These are phyloP conservation scores for Saccopteryx leptura DNA, from an alignment of 2,113 vertebrate species.

Conservation along the genomic window DNA sequence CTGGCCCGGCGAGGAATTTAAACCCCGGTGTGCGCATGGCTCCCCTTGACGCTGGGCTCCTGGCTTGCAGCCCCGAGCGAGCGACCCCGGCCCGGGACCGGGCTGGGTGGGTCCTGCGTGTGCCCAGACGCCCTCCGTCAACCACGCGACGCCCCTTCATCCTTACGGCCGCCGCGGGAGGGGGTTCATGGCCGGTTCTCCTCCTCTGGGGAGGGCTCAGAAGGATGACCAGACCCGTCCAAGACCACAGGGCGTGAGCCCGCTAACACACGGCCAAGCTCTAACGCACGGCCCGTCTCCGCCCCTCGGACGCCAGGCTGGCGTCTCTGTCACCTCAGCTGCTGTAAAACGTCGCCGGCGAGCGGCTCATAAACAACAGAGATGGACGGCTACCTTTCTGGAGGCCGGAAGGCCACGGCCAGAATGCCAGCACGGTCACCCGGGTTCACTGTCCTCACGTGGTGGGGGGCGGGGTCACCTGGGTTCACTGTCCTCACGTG, in stretches of 20 bases:
- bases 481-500: not conserved
- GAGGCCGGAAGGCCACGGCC: not conserved
- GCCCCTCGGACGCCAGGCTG: accelerated
- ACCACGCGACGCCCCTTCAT: accelerated
- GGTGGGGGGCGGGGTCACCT: not conserved
- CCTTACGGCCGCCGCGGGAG: not conserved
- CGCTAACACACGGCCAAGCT: not conserved
- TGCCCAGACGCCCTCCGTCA: accelerated
- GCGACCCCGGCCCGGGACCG: too few species aligned
- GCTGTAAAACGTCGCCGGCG: accelerated
- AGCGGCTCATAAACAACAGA: accelerated
- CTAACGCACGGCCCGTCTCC: accelerated
- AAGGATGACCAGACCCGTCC: not conserved
- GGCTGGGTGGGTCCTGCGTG: too few species aligned
- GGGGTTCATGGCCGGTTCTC: accelerated
- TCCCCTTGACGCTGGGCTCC: not conserved
- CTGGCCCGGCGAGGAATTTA: not conserved
- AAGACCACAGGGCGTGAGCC: not conserved
- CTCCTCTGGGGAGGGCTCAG: not conserved
- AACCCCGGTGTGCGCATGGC: not conserved
- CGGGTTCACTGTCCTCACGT: not conserved
- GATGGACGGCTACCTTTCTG: accelerated
- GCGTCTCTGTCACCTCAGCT: accelerated
- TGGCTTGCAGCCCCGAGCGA: accelerated
- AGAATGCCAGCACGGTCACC: accelerated